A percentile compares a stretch with the other conserved stretches of the same genome.
Evolutionary conservation across 2,797 vertebrate species (phyloP).

Genomic region (Menidia menidia): DNA sequence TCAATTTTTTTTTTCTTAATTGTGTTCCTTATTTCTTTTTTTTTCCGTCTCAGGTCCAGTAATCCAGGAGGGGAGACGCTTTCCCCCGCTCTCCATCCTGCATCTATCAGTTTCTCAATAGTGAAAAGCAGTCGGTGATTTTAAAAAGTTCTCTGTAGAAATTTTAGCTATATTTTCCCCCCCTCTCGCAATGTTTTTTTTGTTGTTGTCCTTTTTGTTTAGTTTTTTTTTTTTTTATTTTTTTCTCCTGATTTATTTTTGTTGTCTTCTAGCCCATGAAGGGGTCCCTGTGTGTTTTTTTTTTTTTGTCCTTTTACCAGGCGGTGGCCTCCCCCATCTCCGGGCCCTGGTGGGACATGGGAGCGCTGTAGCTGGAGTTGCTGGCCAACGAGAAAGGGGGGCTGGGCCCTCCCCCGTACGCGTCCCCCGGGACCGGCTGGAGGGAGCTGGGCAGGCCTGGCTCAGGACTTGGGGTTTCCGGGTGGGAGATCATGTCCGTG

Average conservation of each 20-base stretch:
- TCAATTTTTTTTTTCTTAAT: too few species aligned
- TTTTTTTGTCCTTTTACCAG: slow-evolving; percentile 84
- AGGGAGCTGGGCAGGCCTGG: slow-evolving; percentile 90
- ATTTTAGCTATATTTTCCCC: slow-evolving; percentile 33
- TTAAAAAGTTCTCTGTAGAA: slow-evolving; percentile 60
- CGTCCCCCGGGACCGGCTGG: slow-evolving; percentile 92
- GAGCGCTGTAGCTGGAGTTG: slow-evolving; percentile 93
- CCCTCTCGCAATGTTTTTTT: slow-evolving; percentile 18
- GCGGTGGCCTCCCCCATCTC: slow-evolving; percentile 94
- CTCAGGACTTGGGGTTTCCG: slow-evolving; percentile 95
- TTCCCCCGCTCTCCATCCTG: slow-evolving; percentile 47
- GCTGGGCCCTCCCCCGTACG: slow-evolving; percentile 93
- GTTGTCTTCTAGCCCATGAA: slow-evolving; percentile 43
- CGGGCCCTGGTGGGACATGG: slow-evolving; percentile 92
- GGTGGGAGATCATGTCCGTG: slow-evolving; percentile 97
- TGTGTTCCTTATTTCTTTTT: slow-evolving; percentile 23
- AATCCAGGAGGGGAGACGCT: slow-evolving; percentile 61
- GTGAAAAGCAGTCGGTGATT: slow-evolving; percentile 53
- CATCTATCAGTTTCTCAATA: slow-evolving; percentile 28
- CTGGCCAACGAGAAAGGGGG: slow-evolving; percentile 94
- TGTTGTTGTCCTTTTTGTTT: background rate
- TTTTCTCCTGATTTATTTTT: slow-evolving; percentile 66
- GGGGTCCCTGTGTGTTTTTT: slow-evolving; percentile 26
- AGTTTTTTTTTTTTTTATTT: slow-evolving; percentile 3
- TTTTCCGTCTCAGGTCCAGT: slow-evolving; percentile 56